These are phyloP conservation scores for Pseudomyrmex pallidus DNA, from an alignment of 1,140 invertebrate species.

Conservation along the genomic window DNA sequence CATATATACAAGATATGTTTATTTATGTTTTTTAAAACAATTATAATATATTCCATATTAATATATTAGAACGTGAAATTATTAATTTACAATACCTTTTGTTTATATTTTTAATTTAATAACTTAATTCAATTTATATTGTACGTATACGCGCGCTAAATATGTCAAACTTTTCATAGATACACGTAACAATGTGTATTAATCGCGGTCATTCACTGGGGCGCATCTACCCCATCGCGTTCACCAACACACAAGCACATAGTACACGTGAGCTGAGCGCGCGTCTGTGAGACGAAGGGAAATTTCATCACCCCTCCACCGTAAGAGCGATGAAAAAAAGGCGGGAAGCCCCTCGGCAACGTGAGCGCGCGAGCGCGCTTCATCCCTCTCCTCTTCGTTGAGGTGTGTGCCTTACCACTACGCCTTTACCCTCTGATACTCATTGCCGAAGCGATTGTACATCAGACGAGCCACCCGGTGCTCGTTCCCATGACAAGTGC, in stretches of 20 bases:
- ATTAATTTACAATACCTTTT: too few relatives aligned
- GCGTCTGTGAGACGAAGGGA: conserved; percentile 46
- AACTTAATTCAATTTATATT: too few relatives aligned
- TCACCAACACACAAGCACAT: conserved; percentile 6
- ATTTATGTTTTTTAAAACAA: too few relatives aligned
- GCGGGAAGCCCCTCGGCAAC: conserved; percentile 65
- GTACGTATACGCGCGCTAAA: too few relatives aligned
- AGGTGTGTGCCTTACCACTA: conserved; percentile 55
- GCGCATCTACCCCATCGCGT: background rate
- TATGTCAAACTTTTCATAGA: too few relatives aligned
- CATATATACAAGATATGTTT: too few relatives aligned
- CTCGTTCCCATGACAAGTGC: conserved; percentile 85
- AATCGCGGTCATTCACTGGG: conserved; percentile 39
- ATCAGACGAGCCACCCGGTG: conserved; percentile 74
- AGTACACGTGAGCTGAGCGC: background rate
- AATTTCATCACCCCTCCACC: conserved; percentile 51
- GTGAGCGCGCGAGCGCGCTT: conserved; percentile 56
- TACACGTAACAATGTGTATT: conserved; percentile 31
- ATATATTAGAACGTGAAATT: too few relatives aligned
- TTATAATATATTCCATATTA: too few relatives aligned
- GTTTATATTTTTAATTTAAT: too few relatives aligned
- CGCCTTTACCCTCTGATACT: conserved; percentile 50
- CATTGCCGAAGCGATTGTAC: conserved; percentile 66
- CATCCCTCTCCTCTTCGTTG: conserved; percentile 65
- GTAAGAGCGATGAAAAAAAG: background rate